Conservation (phyloP, 2,113 vertebrate genomes). For the Marmota monax region DNA sequence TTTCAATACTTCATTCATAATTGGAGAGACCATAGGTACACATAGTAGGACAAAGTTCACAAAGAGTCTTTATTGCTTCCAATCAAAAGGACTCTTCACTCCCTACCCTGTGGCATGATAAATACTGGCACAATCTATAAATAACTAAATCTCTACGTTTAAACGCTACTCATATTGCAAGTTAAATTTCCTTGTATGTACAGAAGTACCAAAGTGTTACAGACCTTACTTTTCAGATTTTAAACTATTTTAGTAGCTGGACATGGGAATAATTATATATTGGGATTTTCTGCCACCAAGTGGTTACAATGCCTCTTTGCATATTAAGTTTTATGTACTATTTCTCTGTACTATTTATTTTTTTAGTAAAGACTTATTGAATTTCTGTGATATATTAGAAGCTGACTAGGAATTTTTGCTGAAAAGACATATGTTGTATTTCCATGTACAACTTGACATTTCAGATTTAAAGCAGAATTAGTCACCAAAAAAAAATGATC, state of each 20-base stretch:
- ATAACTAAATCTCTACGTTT: not conserved
- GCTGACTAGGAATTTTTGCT: not conserved
- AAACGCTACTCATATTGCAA: not conserved
- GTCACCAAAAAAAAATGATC: not conserved
- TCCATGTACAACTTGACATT: not conserved
- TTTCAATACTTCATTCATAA: not conserved
- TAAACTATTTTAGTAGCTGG: not conserved
- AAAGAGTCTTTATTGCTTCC: not conserved
- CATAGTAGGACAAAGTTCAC: not conserved
- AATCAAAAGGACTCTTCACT: not conserved
- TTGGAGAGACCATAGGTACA: not conserved
- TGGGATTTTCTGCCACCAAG: slow-evolving; percentile 83
- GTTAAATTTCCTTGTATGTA: not conserved
- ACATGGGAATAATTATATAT: slow-evolving; percentile 7
- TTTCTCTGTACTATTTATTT: not conserved
- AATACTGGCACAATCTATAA: not conserved
- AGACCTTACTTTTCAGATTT: not conserved
- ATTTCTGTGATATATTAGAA: not conserved
- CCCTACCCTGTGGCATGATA: fast-evolving
- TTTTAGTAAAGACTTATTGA: not conserved
- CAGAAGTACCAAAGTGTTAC: not conserved
- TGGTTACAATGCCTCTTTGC: slow-evolving; percentile 69
- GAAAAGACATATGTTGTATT: not conserved
- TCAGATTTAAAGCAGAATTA: slow-evolving; percentile 1
- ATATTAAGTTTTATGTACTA: not conserved